A percentile compares a stretch with the other conserved stretches of the same genome.
These are phyloP conservation scores for Myathropa florea DNA, from an alignment of 2,888 invertebrate genomes.

Conservation along the genomic window DNA sequence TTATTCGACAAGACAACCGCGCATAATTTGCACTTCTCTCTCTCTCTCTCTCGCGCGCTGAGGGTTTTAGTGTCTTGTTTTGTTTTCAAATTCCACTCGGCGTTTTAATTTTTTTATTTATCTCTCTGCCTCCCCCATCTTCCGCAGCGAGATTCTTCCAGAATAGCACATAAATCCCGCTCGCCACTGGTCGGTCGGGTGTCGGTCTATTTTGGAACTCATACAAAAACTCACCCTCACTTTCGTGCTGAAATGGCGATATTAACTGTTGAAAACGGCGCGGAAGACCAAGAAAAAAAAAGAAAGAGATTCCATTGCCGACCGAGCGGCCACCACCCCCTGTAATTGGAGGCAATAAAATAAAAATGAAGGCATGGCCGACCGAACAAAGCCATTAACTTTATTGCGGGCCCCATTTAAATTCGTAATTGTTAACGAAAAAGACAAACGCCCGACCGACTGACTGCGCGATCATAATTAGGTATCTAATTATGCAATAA, in stretches of 20 bases:
- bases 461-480: constrained; percentile 35
- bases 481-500: constrained; percentile 58
- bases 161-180: constrained; percentile 25
- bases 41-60: not conserved
- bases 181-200: not conserved
- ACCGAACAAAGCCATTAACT: constrained; percentile 42
- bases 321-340: not conserved
- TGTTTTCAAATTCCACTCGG: not conserved
- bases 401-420: constrained; percentile 47
- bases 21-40: constrained; percentile 15
- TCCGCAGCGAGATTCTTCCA: constrained; percentile 4
- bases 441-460: constrained; percentile 8
- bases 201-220: constrained; percentile 17
- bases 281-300: not conserved
- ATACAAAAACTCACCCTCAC: not conserved
- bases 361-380: constrained; percentile 17
- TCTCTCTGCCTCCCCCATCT: not conserved
- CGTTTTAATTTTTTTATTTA: constrained; percentile 1
- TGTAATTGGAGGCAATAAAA: constrained; percentile 46
- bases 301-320: not conserved
- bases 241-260: not conserved
- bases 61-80: not conserved
- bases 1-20: not conserved
- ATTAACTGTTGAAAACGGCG: constrained; percentile 17
- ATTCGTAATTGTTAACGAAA: constrained; percentile 56